Evolutionary conservation across 2,113 vertebrate genomes (phyloP).

Genomic region (Gymnocephalus cernua): DNA sequence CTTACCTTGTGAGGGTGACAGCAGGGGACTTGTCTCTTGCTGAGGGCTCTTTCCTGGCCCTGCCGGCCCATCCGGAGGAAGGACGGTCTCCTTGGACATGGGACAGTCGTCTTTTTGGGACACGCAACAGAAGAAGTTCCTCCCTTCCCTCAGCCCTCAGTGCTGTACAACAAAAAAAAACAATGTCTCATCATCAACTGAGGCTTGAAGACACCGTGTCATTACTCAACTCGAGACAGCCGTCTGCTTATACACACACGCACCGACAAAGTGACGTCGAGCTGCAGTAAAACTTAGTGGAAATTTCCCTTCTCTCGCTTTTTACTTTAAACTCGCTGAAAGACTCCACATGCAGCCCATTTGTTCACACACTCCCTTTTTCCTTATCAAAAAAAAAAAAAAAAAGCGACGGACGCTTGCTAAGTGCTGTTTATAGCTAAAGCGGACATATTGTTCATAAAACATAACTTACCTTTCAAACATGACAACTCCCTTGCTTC

Average conservation of each 20-base stretch:
- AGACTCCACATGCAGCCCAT: slow-evolving; percentile 33
- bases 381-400: not conserved
- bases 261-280: slow-evolving; percentile 76
- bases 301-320: slow-evolving; percentile 67
- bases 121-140: slow-evolving; percentile 56
- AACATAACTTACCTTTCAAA: slow-evolving; percentile 80
- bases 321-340: slow-evolving; percentile 47
- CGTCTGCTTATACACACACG: slow-evolving; percentile 44
- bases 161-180: slow-evolving; percentile 65
- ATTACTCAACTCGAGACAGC: slow-evolving; percentile 43
- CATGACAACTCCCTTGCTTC: slow-evolving; percentile 81
- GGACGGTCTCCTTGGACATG: slow-evolving; percentile 93
- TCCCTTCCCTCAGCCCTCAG: slow-evolving; percentile 80
- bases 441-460: slow-evolving; percentile 12
- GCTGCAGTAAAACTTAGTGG: slow-evolving; percentile 67
- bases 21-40: slow-evolving; percentile 84
- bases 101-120: slow-evolving; percentile 85
- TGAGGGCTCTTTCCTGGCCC: slow-evolving; percentile 84
- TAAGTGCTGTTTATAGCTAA: slow-evolving; percentile 4
- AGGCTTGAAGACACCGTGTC: slow-evolving; percentile 28
- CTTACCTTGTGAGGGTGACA: slow-evolving; percentile 87
- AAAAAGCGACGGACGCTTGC: not conserved
- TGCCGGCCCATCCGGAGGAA: slow-evolving; percentile 87
- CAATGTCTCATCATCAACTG: slow-evolving; percentile 53
- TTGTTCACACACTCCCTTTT: slow-evolving; percentile 10